Conservation (phyloP, 2,113 vertebrate genomes). For the Pomatostomus ruficeps region DNA sequence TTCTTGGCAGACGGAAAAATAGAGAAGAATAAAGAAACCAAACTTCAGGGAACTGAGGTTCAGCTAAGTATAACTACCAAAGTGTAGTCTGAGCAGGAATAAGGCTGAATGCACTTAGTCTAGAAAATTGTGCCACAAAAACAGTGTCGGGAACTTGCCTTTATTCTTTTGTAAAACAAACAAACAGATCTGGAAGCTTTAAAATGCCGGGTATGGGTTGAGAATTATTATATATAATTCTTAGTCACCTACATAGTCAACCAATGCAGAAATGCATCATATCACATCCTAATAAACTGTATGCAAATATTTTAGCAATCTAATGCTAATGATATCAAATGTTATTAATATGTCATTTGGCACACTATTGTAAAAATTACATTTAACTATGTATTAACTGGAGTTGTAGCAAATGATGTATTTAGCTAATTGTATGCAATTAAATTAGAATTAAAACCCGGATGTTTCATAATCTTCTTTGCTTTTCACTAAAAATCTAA, state of each 20-base stretch:
- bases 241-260: neutral
- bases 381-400: slow-evolving; percentile 42
- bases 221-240: neutral
- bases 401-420: slow-evolving; percentile 50
- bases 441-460: slow-evolving; percentile 55
- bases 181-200: neutral
- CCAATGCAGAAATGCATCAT: neutral
- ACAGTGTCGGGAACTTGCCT: neutral
- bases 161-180: neutral
- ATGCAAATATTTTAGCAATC: slow-evolving; percentile 44
- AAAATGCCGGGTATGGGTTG: neutral
- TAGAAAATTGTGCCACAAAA: neutral
- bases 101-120: neutral
- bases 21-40: neutral
- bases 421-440: slow-evolving; percentile 57
- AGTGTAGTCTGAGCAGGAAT: neutral
- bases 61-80: neutral
- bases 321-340: slow-evolving; percentile 43
- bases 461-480: slow-evolving; percentile 58
- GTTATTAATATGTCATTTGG: slow-evolving; percentile 30
- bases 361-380: slow-evolving; percentile 42
- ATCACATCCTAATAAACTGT: slow-evolving; percentile 1
- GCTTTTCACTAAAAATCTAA: slow-evolving; percentile 46
- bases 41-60: neutral
- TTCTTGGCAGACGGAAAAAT: neutral